Evolutionary conservation across 2,888 invertebrate genomes (phyloP).

Genomic region (Hymenopus coronatus): DNA sequence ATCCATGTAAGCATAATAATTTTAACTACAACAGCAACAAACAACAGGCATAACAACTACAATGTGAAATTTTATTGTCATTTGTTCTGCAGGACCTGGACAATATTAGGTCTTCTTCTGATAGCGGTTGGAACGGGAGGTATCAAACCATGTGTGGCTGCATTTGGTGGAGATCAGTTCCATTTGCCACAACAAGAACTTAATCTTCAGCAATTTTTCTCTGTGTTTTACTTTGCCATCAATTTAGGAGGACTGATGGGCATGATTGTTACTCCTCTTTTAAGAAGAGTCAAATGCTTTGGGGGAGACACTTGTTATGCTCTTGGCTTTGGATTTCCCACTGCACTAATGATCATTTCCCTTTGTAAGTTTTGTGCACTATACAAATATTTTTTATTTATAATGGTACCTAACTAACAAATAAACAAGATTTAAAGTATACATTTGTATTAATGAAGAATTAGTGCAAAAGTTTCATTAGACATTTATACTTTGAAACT

Average conservation of each 20-base stretch:
- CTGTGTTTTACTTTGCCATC: conserved; percentile 90
- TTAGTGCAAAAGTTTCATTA: no score
- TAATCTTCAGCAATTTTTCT: conserved; percentile 85
- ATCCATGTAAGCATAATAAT: neutral
- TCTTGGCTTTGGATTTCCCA: conserved; percentile 75
- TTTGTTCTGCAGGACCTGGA: conserved; percentile 53
- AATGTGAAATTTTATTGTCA: neutral
- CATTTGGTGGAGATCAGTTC: conserved; percentile 96
- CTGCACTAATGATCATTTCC: conserved; percentile 65
- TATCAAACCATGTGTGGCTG: conserved; percentile 92
- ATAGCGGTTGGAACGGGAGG: conserved; percentile 92
- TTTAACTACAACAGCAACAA: neutral
- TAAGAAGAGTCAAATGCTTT: conserved; percentile 65
- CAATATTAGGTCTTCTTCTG: conserved; percentile 64
- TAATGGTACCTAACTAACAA: no score
- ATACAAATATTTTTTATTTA: neutral
- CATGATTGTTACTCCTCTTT: conserved; percentile 68
- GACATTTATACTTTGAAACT: no score
- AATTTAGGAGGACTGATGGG: conserved; percentile 59
- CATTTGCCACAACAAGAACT: conserved; percentile 72
- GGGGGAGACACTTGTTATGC: conserved; percentile 69
- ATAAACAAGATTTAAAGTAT: no score
- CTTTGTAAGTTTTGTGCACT: conserved; percentile 52
- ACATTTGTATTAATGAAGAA: no score
- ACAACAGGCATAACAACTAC: neutral